Evolutionary conservation across 2,113 vertebrate species (phyloP).

Genomic region (Riparia riparia): DNA sequence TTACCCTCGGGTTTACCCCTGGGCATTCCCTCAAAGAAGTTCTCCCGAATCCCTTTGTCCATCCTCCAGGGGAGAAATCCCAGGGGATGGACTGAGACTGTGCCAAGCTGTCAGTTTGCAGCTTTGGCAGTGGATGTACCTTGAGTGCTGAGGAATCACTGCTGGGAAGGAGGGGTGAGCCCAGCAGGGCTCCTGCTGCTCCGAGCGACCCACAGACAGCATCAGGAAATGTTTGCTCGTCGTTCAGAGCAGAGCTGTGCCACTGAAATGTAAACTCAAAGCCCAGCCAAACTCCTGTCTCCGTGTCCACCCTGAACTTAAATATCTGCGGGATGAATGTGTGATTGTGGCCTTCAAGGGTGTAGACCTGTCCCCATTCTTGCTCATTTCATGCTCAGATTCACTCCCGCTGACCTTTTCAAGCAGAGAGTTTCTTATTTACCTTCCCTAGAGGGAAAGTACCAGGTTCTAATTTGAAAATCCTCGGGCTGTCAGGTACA

Average conservation of each 20-base stretch:
- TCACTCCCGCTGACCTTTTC: conserved; percentile 59
- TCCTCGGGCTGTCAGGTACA: neutral
- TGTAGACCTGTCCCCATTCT: conserved; percentile 20
- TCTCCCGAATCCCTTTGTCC: neutral
- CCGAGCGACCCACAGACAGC: accelerated
- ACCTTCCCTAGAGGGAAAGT: conserved; percentile 52
- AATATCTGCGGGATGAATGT: conserved; percentile 24
- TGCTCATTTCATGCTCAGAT: conserved; percentile 23
- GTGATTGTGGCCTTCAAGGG: neutral
- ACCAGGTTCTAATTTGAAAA: neutral
- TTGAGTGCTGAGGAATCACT: neutral
- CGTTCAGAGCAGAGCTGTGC: neutral
- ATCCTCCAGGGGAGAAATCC: neutral
- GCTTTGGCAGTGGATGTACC: neutral
- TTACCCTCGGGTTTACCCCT: accelerated
- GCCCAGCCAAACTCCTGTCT: neutral
- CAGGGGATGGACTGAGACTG: neutral
- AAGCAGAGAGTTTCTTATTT: conserved; percentile 53
- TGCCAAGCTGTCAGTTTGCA: neutral
- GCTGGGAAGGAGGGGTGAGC: neutral
- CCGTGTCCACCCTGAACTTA: neutral
- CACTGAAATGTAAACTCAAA: neutral
- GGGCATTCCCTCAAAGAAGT: neutral
- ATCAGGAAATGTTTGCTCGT: neutral
- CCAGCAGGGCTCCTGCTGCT: neutral